Percentiles rank a stretch among this genome's conserved stretches.
phyloP scores from a whole-genome alignment of 2,888 invertebrate species.

The Bembecia ichneumoniformis region DNA sequence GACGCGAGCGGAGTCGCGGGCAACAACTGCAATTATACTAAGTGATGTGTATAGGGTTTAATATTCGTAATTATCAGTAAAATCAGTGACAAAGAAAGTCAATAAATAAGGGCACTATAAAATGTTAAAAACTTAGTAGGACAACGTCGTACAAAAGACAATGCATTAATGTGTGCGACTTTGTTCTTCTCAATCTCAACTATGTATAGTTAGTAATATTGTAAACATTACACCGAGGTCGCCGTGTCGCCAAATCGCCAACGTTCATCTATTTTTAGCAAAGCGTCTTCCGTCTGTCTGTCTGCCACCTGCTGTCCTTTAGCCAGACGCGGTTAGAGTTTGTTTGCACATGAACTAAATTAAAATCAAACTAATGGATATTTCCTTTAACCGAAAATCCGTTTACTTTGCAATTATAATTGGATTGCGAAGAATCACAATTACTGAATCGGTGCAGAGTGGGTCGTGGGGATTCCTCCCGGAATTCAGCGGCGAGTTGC shows the following conservation, averaged over 20 bases:
- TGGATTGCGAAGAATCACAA: constrained; percentile 22
- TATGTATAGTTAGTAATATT: constrained; percentile 31
- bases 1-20: too few species aligned
- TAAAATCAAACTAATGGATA: not conserved
- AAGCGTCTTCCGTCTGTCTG: constrained; percentile 65
- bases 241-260: constrained; percentile 58
- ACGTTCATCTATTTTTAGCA: constrained; percentile 56
- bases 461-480: constrained; percentile 67
- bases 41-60: too few species aligned
- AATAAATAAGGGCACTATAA: too few species aligned
- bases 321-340: constrained; percentile 12
- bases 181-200: constrained; percentile 35
- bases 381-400: not conserved
- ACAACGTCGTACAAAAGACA: too few species aligned
- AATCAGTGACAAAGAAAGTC: too few species aligned
- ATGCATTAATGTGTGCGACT: not conserved
- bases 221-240: constrained; percentile 65
- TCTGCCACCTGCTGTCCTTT: constrained; percentile 52
- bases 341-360: constrained; percentile 16
- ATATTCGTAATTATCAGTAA: too few species aligned
- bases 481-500: constrained; percentile 54
- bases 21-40: too few species aligned
- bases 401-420: not conserved
- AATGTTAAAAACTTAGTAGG: too few species aligned
- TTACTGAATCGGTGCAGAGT: constrained; percentile 42